phyloP scores from a whole-genome alignment of 1,140 invertebrate species.

The Macrocentrus cingulum region DNA sequence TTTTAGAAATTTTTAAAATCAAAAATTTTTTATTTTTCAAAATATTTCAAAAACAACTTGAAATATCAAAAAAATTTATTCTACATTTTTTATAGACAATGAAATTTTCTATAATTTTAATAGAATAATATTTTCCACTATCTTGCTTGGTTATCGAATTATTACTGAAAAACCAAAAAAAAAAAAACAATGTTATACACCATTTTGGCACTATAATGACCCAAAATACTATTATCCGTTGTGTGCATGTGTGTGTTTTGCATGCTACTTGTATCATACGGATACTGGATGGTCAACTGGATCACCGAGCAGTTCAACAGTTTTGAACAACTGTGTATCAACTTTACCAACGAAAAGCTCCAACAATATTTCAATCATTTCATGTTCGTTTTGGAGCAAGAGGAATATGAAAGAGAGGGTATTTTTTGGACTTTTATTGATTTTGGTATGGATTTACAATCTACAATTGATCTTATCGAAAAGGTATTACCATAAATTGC shows the following conservation, averaged over 20 bases:
- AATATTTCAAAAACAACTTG: too few species aligned
- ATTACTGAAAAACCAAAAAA: too few species aligned
- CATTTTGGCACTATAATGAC: too few species aligned
- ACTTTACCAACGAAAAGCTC: constrained; percentile 95
- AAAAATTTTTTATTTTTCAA: too few species aligned
- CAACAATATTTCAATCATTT: constrained; percentile 97
- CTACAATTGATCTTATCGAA: constrained; percentile 91
- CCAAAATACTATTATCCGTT: neutral
- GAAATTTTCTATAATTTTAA: too few species aligned
- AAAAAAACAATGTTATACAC: too few species aligned
- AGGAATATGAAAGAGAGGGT: constrained; percentile 90
- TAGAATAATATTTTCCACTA: too few species aligned
- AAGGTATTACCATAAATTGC: constrained; percentile 67
- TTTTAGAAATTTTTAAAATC: too few species aligned
- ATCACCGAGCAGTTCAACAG: constrained; percentile 74
- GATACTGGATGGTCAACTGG: neutral
- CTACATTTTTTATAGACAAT: too few species aligned
- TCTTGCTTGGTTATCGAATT: too few species aligned
- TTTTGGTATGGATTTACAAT: constrained; percentile 91
- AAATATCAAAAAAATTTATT: too few species aligned
- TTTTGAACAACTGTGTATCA: constrained; percentile 96
- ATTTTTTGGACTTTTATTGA: constrained; percentile 92
- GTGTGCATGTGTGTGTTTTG: constrained; percentile 6
- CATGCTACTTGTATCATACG: neutral
- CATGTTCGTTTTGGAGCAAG: constrained; percentile 96